Base-by-base conservation (phyloP, 2,888 invertebrate genomes). In the Kryphioiulus occultus region DNA sequence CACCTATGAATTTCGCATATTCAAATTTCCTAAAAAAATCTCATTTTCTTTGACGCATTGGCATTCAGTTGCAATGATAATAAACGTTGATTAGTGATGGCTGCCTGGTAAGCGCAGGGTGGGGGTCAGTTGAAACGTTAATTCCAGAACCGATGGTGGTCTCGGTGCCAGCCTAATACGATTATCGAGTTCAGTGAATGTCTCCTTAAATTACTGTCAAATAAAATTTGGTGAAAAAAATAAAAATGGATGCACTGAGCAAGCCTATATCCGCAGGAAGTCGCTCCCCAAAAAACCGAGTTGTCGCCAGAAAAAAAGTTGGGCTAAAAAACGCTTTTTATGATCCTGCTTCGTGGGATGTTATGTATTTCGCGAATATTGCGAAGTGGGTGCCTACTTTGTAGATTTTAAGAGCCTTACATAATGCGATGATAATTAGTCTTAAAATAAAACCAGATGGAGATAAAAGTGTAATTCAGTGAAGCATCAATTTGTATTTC, bases 151-250 rank as follows among this genome's bases (percentile, higher is more conserved):
- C 78, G 30, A 78, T 78, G 78, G 78, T 78, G 78, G 78, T 78
- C 78, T 78, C 78, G 78, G 78, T 78, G 78, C 78, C 26, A 30
- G 78, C 30, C 78, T 78, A 32, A 78, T 78, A 78, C 78, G 78
- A 78, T 78, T 78, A 78, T 78, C 78, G 78, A 78, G 78, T 78
- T 78, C 78, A 78, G 78, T 32, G 78, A 78, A 78, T 78, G 78
- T 78, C 78, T 78, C 78, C 78, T 78, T 78, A 78, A 78, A 78
- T 78, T 78, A 78, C 78, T 78, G 78, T 78, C 78, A 78, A 78
- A 78, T 78, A 78, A 78, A 78, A 78, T 78, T 78, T 78, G 78
- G 15, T 78, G 15, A 68, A 78, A 78, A 53, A 78, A 78, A 78
- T 30, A 78, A 78, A 78, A 78, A 32, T 78, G 78, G 78, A 78